phyloP scores from a whole-genome alignment of 2,113 vertebrate genomes.

The Ivindomyrus marchei region DNA sequence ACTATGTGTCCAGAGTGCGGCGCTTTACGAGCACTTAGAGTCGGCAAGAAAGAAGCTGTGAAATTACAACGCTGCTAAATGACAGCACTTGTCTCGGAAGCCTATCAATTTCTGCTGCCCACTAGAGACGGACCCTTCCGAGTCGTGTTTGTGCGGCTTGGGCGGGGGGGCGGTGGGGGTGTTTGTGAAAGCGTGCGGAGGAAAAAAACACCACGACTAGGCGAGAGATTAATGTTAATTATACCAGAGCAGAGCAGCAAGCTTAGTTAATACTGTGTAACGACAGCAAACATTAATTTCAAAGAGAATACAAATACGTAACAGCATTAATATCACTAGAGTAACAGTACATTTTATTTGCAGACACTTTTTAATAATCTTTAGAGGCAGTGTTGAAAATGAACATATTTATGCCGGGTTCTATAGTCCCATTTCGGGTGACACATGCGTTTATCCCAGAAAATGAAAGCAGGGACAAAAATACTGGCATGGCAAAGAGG shows the following conservation, averaged over 20 bases:
- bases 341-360: neutral
- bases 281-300: neutral
- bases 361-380: neutral
- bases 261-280: neutral
- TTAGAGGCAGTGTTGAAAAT: neutral
- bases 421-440: neutral
- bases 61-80: neutral
- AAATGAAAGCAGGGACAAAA: neutral
- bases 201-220: neutral
- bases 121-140: neutral
- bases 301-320: neutral
- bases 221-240: neutral
- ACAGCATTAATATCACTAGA: neutral
- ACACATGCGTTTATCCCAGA: neutral
- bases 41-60: neutral
- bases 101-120: conserved; percentile 2
- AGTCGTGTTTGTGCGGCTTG: neutral
- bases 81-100: neutral
- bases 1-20: conserved; percentile 38
- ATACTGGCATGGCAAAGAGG: neutral
- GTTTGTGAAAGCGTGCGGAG: neutral
- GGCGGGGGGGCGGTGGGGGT: no score
- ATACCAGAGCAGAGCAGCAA: neutral
- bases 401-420: neutral
- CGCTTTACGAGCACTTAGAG: conserved; percentile 22